phyloP scores from a whole-genome alignment of 2,888 invertebrate species.

The Orthosia gracilis region DNA sequence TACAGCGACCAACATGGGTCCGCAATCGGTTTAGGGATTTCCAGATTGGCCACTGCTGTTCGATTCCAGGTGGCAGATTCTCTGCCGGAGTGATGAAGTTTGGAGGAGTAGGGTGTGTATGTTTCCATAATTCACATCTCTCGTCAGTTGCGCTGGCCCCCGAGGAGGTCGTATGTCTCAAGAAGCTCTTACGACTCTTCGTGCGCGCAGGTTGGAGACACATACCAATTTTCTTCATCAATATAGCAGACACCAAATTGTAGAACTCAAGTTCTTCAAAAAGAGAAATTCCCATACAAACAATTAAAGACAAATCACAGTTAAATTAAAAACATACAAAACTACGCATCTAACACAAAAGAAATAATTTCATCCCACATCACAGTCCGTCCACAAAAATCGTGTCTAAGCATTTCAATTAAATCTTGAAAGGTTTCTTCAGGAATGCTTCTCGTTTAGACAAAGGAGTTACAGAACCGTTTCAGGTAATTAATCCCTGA shows the following conservation, averaged over 20 bases:
- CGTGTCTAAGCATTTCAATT: constrained; percentile 82
- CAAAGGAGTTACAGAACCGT: constrained; percentile 82
- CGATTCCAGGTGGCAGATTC: too few species aligned
- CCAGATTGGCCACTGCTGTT: too few species aligned
- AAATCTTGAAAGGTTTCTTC: constrained; percentile 80
- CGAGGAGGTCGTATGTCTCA: too few species aligned
- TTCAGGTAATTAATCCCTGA: constrained; percentile 86
- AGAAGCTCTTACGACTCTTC: too few species aligned
- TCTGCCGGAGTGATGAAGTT: too few species aligned
- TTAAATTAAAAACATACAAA: constrained; percentile 13
- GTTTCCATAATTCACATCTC: too few species aligned
- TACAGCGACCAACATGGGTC: too few species aligned
- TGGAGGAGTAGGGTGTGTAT: too few species aligned
- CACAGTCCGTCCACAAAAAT: constrained; percentile 75
- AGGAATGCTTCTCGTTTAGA: constrained; percentile 80
- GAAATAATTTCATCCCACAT: constrained; percentile 64
- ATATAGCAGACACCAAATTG: not conserved
- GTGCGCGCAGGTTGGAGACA: too few species aligned
- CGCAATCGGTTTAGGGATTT: too few species aligned
- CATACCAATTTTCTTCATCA: not conserved
- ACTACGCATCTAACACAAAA: constrained; percentile 40
- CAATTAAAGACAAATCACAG: constrained; percentile 13
- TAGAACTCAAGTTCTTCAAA: not conserved
- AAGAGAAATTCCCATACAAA: constrained; percentile 1
- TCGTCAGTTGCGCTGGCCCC: too few species aligned